Evolutionary conservation across 2,888 invertebrate genomes (phyloP), one percentile per base, ranked within the genome.

Genomic region (Ormyrus labotus): DNA sequence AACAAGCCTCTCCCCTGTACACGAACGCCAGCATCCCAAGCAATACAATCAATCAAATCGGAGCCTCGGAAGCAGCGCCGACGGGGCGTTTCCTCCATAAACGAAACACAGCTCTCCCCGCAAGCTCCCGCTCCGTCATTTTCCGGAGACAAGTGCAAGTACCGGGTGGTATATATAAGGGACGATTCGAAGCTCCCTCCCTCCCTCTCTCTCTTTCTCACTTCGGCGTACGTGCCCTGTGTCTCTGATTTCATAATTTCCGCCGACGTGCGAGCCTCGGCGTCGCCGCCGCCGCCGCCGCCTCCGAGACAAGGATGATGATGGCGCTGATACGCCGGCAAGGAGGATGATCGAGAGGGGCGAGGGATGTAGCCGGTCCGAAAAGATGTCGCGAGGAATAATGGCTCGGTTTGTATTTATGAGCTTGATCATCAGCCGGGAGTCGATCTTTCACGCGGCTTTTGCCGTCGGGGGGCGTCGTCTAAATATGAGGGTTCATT

Each of bases 171-270:
- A 50, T 13, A 13, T 34, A 34, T 34, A 13, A 13, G n/a, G n/a
- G 50, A 0, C 13, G 60, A 71, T 68, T 73, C 51, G 75, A 68
- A 63, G 73, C 50, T 9, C 45, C 10, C 48, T 80, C 11, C 19
- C 82, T 34, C 34, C 3, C 34, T 34, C 34, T 34, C 34, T 34
- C 34, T 34, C 34, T 34, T 4, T 34, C 34, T 34, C 34, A 34
- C 34, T 34, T 34, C 65, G 75, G 72, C n/a, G 69, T 90, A 90
- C 90, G 90, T 91, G 90, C 88, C 83, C 87, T 86, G 90, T 88
- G 89, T 91, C 87, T 89, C 87, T 90, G 90, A 91, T 91, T 91
- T 91, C 89, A 89, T 90, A 91, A 91, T 91, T 91, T 91, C 90
- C 90, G 90, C 86, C 86, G 83, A 84, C 83, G 84, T 81, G 83